phyloP scores from a whole-genome alignment of 2,113 vertebrate genomes.

The Galemys pyrenaicus region DNA sequence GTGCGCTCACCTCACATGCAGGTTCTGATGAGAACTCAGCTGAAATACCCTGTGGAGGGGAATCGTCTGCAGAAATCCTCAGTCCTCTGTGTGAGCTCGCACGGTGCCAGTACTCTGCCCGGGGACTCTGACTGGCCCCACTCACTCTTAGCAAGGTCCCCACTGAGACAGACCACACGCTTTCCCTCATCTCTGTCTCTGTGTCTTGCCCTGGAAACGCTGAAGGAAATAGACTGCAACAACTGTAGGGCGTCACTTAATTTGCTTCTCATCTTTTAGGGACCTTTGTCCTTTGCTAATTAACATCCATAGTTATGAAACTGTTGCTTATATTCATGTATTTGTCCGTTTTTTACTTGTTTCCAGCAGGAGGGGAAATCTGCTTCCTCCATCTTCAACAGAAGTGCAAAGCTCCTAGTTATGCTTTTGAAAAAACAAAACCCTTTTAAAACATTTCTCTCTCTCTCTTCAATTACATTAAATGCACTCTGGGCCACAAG shows the following conservation, averaged over 20 bases:
- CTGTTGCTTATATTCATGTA: not conserved
- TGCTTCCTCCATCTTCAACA: not conserved
- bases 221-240: not conserved
- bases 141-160: not conserved
- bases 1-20: not conserved
- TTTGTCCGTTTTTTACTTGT: not conserved
- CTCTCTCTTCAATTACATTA: constrained; percentile 28
- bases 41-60: not conserved
- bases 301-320: not conserved
- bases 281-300: not conserved
- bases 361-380: not conserved
- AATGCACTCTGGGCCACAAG: not conserved
- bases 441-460: not conserved
- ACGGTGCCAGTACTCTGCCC: not conserved
- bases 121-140: not conserved
- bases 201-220: not conserved
- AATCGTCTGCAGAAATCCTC: not conserved
- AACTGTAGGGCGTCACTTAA: not conserved
- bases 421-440: not conserved
- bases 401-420: not conserved
- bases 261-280: not conserved
- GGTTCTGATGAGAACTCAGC: not conserved
- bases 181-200: not conserved
- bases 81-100: not conserved
- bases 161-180: not conserved